A percentile compares a stretch with the other conserved stretches of the same genome.
Evolutionary conservation across 2,888 invertebrate species (phyloP).

Genomic region (Xestobium rufovillosum): DNA sequence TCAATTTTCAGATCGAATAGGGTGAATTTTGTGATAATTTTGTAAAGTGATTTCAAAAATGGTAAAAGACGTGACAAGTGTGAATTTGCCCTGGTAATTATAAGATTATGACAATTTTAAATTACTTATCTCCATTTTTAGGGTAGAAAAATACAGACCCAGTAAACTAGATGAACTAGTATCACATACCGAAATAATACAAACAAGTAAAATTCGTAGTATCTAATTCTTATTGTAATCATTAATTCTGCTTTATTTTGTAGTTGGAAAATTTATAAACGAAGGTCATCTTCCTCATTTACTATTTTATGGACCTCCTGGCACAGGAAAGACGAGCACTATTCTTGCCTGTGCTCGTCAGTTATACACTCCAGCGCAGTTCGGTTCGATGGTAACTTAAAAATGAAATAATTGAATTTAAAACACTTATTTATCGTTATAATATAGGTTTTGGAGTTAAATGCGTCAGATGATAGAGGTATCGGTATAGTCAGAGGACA

Average conservation of each 20-base stretch:
- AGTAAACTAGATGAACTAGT: constrained; percentile 84
- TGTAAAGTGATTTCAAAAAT: too few relatives aligned
- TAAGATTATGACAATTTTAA: constrained; percentile 10
- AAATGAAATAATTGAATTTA: constrained; percentile 6
- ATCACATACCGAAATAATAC: constrained; percentile 94
- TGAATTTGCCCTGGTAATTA: constrained; percentile 57
- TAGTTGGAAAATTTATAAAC: constrained; percentile 80
- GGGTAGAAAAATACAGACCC: constrained; percentile 99
- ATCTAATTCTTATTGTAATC: constrained; percentile 3
- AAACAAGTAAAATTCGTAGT: constrained; percentile 67
- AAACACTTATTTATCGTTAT: constrained; percentile 4
- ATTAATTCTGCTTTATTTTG: constrained; percentile 28
- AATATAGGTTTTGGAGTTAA: constrained; percentile 74
- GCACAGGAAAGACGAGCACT: constrained; percentile 97
- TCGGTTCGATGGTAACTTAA: constrained; percentile 86
- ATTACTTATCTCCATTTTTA: constrained; percentile 38
- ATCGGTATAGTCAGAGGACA: constrained; percentile 91
- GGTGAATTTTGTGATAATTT: too few relatives aligned
- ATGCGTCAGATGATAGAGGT: constrained; percentile 98
- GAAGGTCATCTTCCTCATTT: constrained; percentile 92
- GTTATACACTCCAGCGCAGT: constrained; percentile 82
- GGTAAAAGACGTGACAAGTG: constrained; percentile 23
- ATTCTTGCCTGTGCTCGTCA: constrained; percentile 92
- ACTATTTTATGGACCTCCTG: constrained; percentile 96
- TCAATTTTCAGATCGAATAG: too few relatives aligned